Evolutionary conservation across 2,888 invertebrate species (phyloP).

Genomic region (Heliconius ismenius): DNA sequence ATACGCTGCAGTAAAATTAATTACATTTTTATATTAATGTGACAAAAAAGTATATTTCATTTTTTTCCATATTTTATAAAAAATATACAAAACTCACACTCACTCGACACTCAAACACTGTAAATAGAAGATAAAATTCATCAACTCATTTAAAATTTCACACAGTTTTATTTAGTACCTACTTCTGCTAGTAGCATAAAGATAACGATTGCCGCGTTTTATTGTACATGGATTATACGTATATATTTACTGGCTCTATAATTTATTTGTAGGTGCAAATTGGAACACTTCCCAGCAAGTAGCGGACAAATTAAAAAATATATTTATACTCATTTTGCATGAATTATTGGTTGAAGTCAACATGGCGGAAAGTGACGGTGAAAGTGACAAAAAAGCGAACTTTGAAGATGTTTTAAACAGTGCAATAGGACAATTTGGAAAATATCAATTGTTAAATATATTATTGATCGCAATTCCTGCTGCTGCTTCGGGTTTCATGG

Average conservation of each 20-base stretch:
- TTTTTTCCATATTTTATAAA: too few species aligned
- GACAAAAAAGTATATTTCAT: not conserved
- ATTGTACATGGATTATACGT: slow-evolving; percentile 30
- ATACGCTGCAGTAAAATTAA: not conserved
- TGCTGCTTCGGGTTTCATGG: slow-evolving; percentile 66
- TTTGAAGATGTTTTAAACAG: slow-evolving; percentile 65
- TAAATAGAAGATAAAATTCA: not conserved
- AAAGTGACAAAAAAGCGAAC: slow-evolving; percentile 53
- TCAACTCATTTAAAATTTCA: not conserved
- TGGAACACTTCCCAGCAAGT: not conserved
- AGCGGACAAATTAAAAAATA: not conserved
- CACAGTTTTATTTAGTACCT: slow-evolving; percentile 1
- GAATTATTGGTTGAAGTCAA: not conserved
- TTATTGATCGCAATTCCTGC: slow-evolving; percentile 61
- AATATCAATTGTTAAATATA: slow-evolving; percentile 65
- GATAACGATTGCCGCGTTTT: slow-evolving; percentile 47
- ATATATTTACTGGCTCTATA: not conserved
- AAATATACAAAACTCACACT: not conserved
- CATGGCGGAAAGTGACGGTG: slow-evolving; percentile 45
- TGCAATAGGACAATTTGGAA: slow-evolving; percentile 69
- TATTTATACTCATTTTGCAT: not conserved
- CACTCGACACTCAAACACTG: not conserved
- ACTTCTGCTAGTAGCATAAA: slow-evolving; percentile 34
- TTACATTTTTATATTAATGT: not conserved
- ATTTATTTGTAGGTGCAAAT: slow-evolving; percentile 9